Evolutionary conservation across 1,140 invertebrate species (phyloP).

Genomic region (Drosophila nasuta): DNA sequence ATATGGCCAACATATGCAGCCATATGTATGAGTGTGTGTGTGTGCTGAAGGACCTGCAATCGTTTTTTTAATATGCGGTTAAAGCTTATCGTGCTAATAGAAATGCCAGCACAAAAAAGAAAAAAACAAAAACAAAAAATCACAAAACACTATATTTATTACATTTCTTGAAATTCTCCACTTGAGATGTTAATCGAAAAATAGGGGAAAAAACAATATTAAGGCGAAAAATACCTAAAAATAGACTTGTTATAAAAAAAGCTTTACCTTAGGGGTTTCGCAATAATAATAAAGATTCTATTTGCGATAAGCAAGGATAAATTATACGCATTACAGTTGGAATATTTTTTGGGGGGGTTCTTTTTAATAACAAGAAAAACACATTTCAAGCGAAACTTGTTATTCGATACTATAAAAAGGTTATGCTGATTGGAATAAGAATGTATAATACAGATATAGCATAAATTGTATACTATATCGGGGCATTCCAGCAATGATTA

Average conservation of each 20-base stretch:
- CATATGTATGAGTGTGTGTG: constrained; percentile 1
- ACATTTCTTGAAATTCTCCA: background rate
- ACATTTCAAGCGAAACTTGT: too few relatives aligned
- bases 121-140: too few relatives aligned
- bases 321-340: too few relatives aligned
- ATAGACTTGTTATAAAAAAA: background rate
- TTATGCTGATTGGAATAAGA: too few relatives aligned
- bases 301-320: too few relatives aligned
- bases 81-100: constrained; percentile 1
- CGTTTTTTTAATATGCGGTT: constrained; percentile 18
- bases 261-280: background rate
- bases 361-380: too few relatives aligned
- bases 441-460: too few relatives aligned
- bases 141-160: background rate
- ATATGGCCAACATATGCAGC: constrained; percentile 26
- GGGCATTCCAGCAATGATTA: too few relatives aligned
- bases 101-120: background rate
- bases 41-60: constrained; percentile 15
- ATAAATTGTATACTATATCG: too few relatives aligned
- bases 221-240: background rate
- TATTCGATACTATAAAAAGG: too few relatives aligned
- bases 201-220: background rate
- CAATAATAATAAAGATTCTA: too few relatives aligned
- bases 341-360: too few relatives aligned
- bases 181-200: background rate